Base-by-base conservation (phyloP, 2,888 invertebrate species). In the Plebejus anna region DNA sequence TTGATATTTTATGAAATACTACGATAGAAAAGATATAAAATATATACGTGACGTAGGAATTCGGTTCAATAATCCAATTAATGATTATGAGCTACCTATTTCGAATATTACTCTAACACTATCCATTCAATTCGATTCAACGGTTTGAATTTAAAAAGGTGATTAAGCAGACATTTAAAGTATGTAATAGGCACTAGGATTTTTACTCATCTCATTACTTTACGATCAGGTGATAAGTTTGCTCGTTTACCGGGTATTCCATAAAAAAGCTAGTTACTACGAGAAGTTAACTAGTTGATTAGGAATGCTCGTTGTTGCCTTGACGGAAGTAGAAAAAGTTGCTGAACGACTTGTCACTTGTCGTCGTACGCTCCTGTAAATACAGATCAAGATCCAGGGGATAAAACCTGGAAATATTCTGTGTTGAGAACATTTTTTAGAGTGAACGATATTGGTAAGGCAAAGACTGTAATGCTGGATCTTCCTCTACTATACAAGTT, bases 311-410 rank as follows among this genome's bases (percentile, higher is more conserved):
- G 22, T 61, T 22, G 22, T 61, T 61, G 61, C 61, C 59, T 59
- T 61, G 61, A 61, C 61, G 61, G 61, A 61, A 61, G 28, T 61
- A 61, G 61, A 61, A 61, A 61, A 61, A 61, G 61, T 28, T 61
- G 61, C 61, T 61, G 6, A 28, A 28, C 61, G 61, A 28, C 28
- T 28, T 28, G 61, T 61, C 28, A 61, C 61, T 61, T 61, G 28
- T 11, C 22, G 61, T 61, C 22, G 61, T 28, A 3, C 22, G 59
- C 59, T 59, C 59, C 16, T 59, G 61, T 28, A 9, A 61, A 61
- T 28, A 61, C 28, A 61, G 28, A 61, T 61, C 61, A 61, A 28
- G 22, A 61, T 61, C 1, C 61, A 11, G 22, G 9, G 22, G 22
- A 28, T 11, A 28, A 61, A 61, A 61, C 61, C 11, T 11, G 28